These are phyloP conservation scores for Onthophagus sagittarius DNA, from an alignment of 2,888 invertebrate genomes.

Conservation along the genomic window DNA sequence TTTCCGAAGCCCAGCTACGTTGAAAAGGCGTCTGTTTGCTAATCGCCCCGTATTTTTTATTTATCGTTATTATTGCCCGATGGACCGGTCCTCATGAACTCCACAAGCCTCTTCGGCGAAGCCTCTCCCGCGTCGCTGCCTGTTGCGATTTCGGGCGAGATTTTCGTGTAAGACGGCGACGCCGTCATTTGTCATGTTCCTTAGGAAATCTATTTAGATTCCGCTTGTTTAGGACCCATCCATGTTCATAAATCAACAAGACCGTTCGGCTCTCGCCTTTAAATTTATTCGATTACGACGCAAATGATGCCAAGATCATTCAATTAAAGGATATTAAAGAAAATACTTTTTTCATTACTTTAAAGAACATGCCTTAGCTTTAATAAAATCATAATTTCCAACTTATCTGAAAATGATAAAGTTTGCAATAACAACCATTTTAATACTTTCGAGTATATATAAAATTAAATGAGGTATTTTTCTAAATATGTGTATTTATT, in stretches of 20 bases:
- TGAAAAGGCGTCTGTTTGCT: conserved; percentile 38
- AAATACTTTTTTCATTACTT: too few relatives aligned
- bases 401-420: too few relatives aligned
- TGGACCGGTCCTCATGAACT: background rate
- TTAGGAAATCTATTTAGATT: background rate
- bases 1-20: conserved; percentile 28
- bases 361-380: too few relatives aligned
- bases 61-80: conserved; percentile 28
- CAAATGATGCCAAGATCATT: background rate
- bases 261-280: background rate
- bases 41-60: conserved; percentile 31
- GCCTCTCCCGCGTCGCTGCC: background rate
- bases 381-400: too few relatives aligned
- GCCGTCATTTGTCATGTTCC: background rate
- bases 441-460: too few relatives aligned
- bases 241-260: background rate
- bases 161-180: conserved; percentile 1
- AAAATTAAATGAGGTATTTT: too few relatives aligned
- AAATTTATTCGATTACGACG: background rate
- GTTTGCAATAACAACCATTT: too few relatives aligned
- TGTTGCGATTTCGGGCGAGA: conserved; percentile 14
- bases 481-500: too few relatives aligned
- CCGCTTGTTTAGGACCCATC: background rate
- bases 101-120: background rate
- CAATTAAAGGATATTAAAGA: background rate